phyloP scores from a whole-genome alignment of 2,113 vertebrate genomes.

The Orcinus orca region DNA sequence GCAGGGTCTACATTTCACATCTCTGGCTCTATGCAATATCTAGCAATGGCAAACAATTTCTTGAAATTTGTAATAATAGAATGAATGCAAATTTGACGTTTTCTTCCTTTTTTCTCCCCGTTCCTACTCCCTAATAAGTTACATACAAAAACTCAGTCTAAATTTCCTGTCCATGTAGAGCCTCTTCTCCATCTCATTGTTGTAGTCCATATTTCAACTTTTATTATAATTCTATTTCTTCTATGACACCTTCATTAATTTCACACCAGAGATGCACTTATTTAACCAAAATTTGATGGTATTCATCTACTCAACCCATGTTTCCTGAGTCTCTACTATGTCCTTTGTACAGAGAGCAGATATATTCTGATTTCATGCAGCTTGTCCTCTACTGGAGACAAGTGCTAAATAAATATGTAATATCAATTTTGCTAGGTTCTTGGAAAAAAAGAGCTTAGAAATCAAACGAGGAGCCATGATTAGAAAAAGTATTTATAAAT shows the following conservation, averaged over 20 bases:
- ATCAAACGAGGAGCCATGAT: background rate
- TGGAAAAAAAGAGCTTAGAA: background rate
- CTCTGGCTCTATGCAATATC: background rate
- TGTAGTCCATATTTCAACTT: background rate
- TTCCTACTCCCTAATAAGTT: background rate
- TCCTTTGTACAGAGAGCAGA: background rate
- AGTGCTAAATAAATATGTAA: background rate
- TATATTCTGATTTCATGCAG: background rate
- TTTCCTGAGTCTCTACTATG: background rate
- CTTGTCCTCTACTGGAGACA: accelerated
- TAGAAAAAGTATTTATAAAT: background rate
- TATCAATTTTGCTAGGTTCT: background rate
- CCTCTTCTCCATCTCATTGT: accelerated
- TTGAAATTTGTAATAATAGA: background rate
- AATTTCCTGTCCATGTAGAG: background rate
- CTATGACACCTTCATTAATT: background rate
- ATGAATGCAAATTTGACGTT: background rate
- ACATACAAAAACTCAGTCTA: background rate
- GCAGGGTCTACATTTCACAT: background rate
- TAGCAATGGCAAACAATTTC: background rate
- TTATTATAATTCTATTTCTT: background rate
- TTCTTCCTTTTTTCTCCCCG: background rate
- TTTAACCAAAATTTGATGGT: background rate
- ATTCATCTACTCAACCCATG: background rate
- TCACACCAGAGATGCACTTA: background rate